Base-by-base conservation (phyloP, 2,113 vertebrate genomes). In the Nicator chloris region DNA sequence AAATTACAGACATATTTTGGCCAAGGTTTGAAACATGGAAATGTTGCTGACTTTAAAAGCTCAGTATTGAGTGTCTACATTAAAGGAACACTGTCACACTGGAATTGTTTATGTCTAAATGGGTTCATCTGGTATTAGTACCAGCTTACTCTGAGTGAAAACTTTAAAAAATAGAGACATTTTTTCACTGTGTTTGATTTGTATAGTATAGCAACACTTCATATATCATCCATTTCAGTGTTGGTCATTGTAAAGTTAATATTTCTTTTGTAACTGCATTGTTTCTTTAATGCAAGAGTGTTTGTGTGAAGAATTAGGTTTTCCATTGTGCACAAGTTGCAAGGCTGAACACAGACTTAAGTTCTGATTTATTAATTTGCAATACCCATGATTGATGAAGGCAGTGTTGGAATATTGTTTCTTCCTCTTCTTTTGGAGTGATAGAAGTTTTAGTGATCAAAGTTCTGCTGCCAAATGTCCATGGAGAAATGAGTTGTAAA, bases 391-490 rank as follows among this genome's bases (percentile, higher is more conserved):
- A 92, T 40, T 60, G 79, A 80, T 92, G 77, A 86, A 93, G 90
- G 92, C 90, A 57, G 40, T 1, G 16, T 65, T 93, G 77, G 93
- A 83, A 86, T 94, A 90, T 49, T 88, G 83, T 90, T 93, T 92
- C 85, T 93, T 93, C 93, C 37, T 92, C 72, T 71, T 19, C 85
- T 94, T 78, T 75, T 90, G 68, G 90, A 83, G 53, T 50, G 80
- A 92, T 75, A 92, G 90, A 93, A 96, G 92, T 86, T 94, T 15
- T 27, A 71, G 65, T 47, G 93, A 92, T 95, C 94, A 95, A 96
- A 96, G 94, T 92, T 94, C 21, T 1, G 19, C 88, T 96, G 93
- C 92, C 93, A 96, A 94, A 92, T 94, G 88, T 71, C 10, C 45
- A 83, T 61, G 92, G 68, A 94, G 88, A 83, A 95, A 13, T 75